phyloP scores from a whole-genome alignment of 2,797 vertebrate species.

The Tenualosa thibaudeaui region DNA sequence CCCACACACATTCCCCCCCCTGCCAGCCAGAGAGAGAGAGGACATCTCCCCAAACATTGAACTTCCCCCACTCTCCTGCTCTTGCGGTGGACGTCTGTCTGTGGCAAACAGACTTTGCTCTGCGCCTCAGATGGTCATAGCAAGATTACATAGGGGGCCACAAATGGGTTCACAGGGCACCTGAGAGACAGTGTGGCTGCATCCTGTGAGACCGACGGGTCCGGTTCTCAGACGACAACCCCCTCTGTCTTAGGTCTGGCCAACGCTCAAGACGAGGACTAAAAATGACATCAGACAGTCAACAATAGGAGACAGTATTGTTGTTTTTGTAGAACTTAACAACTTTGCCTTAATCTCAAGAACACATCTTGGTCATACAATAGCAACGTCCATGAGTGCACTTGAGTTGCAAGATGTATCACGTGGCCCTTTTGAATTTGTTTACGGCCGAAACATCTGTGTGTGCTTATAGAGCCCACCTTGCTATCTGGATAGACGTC shows the following conservation, averaged over 20 bases:
- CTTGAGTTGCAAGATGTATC: background rate
- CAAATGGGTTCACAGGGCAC: background rate
- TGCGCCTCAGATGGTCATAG: background rate
- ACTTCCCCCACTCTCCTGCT: slow-evolving; percentile 27
- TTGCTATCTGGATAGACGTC: background rate
- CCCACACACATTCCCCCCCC: slow-evolving; percentile 38
- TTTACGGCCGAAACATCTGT: slow-evolving; percentile 15
- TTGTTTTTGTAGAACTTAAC: slow-evolving; percentile 17
- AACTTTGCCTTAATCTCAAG: background rate
- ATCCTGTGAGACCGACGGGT: background rate
- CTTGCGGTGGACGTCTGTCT: background rate
- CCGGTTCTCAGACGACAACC: slow-evolving; percentile 1
- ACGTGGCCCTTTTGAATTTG: background rate
- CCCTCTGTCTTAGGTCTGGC: background rate
- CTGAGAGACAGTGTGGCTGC: slow-evolving; percentile 17
- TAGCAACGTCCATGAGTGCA: background rate
- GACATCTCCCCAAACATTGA: slow-evolving; percentile 41
- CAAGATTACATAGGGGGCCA: background rate
- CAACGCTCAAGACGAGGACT: background rate
- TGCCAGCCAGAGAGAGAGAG: slow-evolving; percentile 24
- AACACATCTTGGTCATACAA: slow-evolving; percentile 12
- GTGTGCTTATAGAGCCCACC: background rate
- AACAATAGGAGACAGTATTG: slow-evolving; percentile 28
- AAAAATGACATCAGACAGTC: slow-evolving; percentile 29
- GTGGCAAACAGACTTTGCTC: background rate